Evolutionary conservation across 1,140 invertebrate species (phyloP).

Genomic region (Lucilia cuprina): DNA sequence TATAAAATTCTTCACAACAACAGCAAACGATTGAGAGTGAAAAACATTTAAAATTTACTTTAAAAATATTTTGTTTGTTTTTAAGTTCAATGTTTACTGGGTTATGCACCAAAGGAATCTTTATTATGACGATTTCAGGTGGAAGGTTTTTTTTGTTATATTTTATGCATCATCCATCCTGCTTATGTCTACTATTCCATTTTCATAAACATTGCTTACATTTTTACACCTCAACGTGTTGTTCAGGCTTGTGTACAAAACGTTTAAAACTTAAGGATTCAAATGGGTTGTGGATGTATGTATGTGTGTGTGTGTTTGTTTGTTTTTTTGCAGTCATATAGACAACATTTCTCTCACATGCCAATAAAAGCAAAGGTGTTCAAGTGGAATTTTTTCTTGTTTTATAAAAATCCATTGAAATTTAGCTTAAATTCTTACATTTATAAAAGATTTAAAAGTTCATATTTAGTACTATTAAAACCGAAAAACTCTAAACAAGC

Average conservation of each 20-base stretch:
- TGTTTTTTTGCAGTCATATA: background rate
- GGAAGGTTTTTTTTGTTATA: background rate
- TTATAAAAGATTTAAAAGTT: too few relatives aligned
- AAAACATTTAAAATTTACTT: too few relatives aligned
- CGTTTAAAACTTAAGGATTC: constrained; percentile 18
- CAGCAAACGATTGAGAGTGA: too few relatives aligned
- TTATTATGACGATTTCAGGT: background rate
- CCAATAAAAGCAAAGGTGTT: constrained; percentile 26
- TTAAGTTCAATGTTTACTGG: background rate
- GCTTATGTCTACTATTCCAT: background rate
- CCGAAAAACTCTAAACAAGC: too few relatives aligned
- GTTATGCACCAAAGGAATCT: background rate
- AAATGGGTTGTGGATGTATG: background rate
- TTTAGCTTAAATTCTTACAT: too few relatives aligned
- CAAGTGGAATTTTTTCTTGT: constrained; percentile 31
- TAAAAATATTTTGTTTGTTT: background rate
- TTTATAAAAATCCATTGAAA: background rate
- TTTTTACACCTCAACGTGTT: constrained; percentile 9
- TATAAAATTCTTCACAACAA: too few relatives aligned
- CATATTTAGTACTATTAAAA: too few relatives aligned
- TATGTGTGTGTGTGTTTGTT: too few relatives aligned
- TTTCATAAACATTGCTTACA: constrained; percentile 13
- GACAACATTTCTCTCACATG: background rate
- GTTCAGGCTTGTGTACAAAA: background rate
- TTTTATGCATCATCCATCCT: background rate